phyloP scores from a whole-genome alignment of 2,797 vertebrate genomes.

The Falco cherrug region DNA sequence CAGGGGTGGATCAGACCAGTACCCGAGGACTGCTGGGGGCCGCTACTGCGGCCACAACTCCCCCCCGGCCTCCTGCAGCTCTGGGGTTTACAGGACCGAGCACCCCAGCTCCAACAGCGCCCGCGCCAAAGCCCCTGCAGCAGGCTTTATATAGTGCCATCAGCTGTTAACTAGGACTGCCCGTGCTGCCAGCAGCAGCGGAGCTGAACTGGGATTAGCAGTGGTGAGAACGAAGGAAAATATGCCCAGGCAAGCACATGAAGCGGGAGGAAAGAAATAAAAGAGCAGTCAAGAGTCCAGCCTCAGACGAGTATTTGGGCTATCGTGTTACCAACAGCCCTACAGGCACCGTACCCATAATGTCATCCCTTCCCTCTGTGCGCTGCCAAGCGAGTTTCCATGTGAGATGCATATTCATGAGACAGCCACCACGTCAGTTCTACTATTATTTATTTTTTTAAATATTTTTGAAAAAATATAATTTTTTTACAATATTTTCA shows the following conservation, averaged over 20 bases:
- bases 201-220: not conserved
- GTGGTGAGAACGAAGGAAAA: accelerated
- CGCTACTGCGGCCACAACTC: not conserved
- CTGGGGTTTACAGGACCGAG: accelerated
- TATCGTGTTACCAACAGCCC: no score
- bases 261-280: not conserved
- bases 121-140: not conserved
- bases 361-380: not conserved
- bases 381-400: not conserved
- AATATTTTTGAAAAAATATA: constrained; percentile 90
- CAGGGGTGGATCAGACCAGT: accelerated
- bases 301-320: accelerated
- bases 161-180: not conserved
- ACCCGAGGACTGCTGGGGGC: not conserved
- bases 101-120: not conserved
- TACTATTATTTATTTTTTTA: constrained; percentile 88
- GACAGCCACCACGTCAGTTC: constrained; percentile 74
- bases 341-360: accelerated
- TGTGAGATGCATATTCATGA: constrained; percentile 6
- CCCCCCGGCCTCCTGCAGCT: not conserved
- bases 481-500: constrained; percentile 88
- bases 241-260: accelerated
- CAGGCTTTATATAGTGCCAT: not conserved
- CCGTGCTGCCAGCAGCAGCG: not conserved
- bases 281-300: not conserved